Evolutionary conservation across 2,888 invertebrate genomes (phyloP).

Genomic region (Agonum fuliginosum): DNA sequence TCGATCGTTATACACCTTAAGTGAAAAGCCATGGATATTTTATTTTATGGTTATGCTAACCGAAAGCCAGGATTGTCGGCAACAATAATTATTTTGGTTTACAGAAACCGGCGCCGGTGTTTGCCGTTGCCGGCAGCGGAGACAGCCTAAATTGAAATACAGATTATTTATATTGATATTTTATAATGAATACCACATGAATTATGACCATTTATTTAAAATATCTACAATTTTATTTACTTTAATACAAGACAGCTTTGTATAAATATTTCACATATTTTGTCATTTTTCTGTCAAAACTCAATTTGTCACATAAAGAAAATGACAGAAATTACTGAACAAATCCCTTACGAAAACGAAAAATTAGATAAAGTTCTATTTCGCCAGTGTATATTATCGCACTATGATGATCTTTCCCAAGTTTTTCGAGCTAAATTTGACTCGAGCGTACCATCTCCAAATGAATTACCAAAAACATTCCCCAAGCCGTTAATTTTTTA

Average conservation of each 20-base stretch:
- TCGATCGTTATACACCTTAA: too few relatives aligned
- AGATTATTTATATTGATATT: background rate
- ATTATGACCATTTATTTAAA: too few relatives aligned
- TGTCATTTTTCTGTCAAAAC: constrained; percentile 21
- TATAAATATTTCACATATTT: constrained; percentile 9
- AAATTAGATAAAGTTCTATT: background rate
- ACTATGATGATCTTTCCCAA: constrained; percentile 7
- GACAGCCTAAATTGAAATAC: background rate
- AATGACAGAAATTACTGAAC: constrained; percentile 52
- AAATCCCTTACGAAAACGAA: constrained; percentile 42
- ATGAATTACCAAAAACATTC: constrained; percentile 19
- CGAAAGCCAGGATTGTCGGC: too few relatives aligned
- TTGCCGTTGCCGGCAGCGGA: background rate
- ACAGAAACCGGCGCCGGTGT: background rate
- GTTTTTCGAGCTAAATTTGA: constrained; percentile 19
- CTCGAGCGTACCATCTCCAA: background rate
- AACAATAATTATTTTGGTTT: too few relatives aligned
- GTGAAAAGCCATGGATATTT: too few relatives aligned
- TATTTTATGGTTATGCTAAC: too few relatives aligned
- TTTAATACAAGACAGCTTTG: background rate
- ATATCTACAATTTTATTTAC: too few relatives aligned
- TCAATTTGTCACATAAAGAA: constrained; percentile 34
- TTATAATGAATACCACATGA: constrained; percentile 1
- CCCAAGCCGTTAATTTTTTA: constrained; percentile 41
- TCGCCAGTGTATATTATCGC: constrained; percentile 20